phyloP scores from a whole-genome alignment of 2,888 invertebrate genomes.

The Tinea semifulvella region DNA sequence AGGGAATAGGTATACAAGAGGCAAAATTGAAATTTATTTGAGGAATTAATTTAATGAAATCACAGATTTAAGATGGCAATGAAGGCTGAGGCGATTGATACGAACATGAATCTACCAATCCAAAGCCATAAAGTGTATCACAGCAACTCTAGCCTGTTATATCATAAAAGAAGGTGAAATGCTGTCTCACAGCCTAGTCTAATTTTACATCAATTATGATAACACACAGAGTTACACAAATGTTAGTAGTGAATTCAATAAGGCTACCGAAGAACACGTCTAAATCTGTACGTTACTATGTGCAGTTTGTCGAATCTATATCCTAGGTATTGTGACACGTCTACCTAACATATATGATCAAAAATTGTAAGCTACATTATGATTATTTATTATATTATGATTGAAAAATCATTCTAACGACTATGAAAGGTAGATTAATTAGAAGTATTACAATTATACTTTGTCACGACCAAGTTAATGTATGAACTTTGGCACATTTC shows the following conservation, averaged over 20 bases:
- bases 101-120: slow-evolving; percentile 13
- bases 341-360: slow-evolving; percentile 14
- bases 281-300: slow-evolving; percentile 34
- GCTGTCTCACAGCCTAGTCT: slow-evolving; percentile 63
- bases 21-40: slow-evolving; percentile 12
- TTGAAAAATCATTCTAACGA: neutral
- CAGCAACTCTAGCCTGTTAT: slow-evolving; percentile 65
- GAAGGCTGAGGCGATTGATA: slow-evolving; percentile 15
- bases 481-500: slow-evolving; percentile 10
- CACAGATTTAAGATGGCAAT: slow-evolving; percentile 45
- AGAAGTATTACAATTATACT: neutral
- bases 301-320: slow-evolving; percentile 30
- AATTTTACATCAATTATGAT: slow-evolving; percentile 38
- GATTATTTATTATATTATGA: neutral
- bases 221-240: slow-evolving; percentile 21
- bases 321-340: slow-evolving; percentile 14
- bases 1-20: slow-evolving; percentile 18
- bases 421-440: neutral
- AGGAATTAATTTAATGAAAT: slow-evolving; percentile 47
- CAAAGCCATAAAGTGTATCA: slow-evolving; percentile 50
- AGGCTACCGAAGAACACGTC: slow-evolving; percentile 38
- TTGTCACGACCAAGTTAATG: slow-evolving; percentile 12
- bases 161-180: slow-evolving; percentile 50
- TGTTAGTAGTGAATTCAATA: slow-evolving; percentile 27
- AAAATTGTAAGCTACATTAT: slow-evolving; percentile 8